Evolutionary conservation across 2,888 invertebrate genomes (phyloP).

Genomic region (Acleris emargana): DNA sequence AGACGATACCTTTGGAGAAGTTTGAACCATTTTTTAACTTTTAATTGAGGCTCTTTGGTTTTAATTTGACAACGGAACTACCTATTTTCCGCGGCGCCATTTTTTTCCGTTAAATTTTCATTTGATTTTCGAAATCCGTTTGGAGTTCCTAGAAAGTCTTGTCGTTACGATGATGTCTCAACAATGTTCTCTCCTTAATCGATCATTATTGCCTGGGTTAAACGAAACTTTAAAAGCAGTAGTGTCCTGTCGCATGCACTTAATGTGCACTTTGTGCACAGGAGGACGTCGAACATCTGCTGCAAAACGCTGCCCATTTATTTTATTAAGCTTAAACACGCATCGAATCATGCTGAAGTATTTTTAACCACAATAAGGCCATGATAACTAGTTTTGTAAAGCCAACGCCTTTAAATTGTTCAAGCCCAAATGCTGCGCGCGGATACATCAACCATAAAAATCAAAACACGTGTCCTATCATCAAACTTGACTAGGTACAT

Average conservation of each 20-base stretch:
- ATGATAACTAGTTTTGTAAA: slow-evolving; percentile 16
- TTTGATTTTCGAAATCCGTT: no score
- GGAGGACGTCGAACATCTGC: slow-evolving; percentile 2
- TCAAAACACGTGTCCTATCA: background rate
- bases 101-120: no score
- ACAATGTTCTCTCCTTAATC: background rate
- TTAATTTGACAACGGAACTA: no score
- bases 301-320: slow-evolving; percentile 3
- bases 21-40: background rate
- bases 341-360: slow-evolving; percentile 19
- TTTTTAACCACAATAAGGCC: slow-evolving; percentile 16
- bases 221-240: background rate
- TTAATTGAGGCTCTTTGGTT: no score
- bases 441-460: background rate
- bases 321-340: slow-evolving; percentile 21
- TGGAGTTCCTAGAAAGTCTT: background rate
- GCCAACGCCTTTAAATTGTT: slow-evolving; percentile 3
- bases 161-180: background rate
- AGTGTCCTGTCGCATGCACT: background rate
- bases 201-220: background rate
- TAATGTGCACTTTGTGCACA: background rate
- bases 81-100: no score
- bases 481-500: no score
- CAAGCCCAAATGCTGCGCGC: background rate
- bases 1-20: slow-evolving; percentile 5